These are phyloP conservation scores for Microvelia longipes DNA, from an alignment of 1,140 invertebrate genomes.

Conservation along the genomic window DNA sequence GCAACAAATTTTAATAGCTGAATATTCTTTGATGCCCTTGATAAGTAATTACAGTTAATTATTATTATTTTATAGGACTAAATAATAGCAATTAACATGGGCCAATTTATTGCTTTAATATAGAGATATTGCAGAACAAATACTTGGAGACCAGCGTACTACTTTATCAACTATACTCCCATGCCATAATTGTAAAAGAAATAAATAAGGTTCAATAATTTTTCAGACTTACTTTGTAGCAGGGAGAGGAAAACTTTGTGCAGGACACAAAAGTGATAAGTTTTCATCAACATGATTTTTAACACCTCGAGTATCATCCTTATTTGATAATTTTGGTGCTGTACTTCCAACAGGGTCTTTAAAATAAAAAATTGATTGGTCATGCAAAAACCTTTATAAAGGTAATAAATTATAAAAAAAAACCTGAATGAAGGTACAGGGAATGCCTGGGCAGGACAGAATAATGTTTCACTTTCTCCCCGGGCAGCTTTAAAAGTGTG, in stretches of 20 bases:
- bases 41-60: too few species aligned
- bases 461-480: slow-evolving; percentile 5
- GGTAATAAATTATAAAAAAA: not conserved
- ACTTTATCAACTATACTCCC: too few species aligned
- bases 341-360: slow-evolving; percentile 48
- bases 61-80: too few species aligned
- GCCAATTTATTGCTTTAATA: too few species aligned
- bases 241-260: slow-evolving; percentile 37
- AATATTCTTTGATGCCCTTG: too few species aligned
- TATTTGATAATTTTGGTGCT: slow-evolving; percentile 34
- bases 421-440: slow-evolving; percentile 55
- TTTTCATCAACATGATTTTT: slow-evolving; percentile 10
- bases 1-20: too few species aligned
- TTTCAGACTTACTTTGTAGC: slow-evolving; percentile 31
- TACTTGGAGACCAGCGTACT: too few species aligned
- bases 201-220: not conserved
- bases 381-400: not conserved
- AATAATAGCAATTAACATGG: too few species aligned
- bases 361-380: slow-evolving; percentile 24
- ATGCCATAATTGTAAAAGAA: too few species aligned
- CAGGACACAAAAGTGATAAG: slow-evolving; percentile 36
- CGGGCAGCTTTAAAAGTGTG: slow-evolving; percentile 11
- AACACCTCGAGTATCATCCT: slow-evolving; percentile 18
- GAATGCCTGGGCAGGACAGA: slow-evolving; percentile 50
- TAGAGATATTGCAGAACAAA: too few species aligned